phyloP scores from a whole-genome alignment of 2,797 vertebrate genomes.

The Phrynocephalus guinanensis region DNA sequence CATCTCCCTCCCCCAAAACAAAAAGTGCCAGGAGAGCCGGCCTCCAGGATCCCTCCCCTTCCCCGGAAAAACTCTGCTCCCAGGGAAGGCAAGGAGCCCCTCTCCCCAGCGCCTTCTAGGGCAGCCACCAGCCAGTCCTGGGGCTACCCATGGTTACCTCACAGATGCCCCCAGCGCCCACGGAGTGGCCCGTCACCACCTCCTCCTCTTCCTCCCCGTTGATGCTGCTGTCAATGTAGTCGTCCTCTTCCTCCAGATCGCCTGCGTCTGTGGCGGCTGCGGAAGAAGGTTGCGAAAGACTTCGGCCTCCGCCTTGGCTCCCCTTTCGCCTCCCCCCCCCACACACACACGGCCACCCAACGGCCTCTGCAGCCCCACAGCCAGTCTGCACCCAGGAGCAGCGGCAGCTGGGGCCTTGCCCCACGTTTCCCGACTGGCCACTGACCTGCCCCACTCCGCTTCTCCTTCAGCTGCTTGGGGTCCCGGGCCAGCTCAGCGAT shows the following conservation, averaged over 20 bases:
- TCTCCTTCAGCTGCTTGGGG: constrained; percentile 82
- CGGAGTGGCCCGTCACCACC: constrained; percentile 54
- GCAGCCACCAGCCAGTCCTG: too few species aligned
- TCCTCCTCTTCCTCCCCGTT: constrained; percentile 83
- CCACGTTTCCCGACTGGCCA: fast-evolving
- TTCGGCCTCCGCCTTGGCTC: too few species aligned
- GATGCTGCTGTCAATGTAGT: constrained; percentile 84
- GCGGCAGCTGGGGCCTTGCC: fast-evolving
- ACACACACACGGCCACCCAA: too few species aligned
- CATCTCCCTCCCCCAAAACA: too few species aligned
- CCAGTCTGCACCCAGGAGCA: background rate
- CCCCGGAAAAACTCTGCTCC: too few species aligned
- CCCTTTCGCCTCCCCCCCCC: too few species aligned
- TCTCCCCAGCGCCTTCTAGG: too few species aligned
- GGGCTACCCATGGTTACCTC: constrained; percentile 63
- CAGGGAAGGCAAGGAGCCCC: too few species aligned
- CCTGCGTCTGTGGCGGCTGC: constrained; percentile 75
- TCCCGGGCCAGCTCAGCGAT: constrained; percentile 85
- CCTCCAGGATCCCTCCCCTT: too few species aligned
- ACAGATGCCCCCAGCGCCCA: constrained; percentile 45
- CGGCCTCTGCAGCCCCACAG: background rate
- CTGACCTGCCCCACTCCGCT: constrained; percentile 71
- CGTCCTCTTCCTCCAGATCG: constrained; percentile 82
- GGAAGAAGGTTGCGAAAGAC: background rate
- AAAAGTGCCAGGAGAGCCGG: background rate